Percentiles rank a stretch among this genome's conserved stretches.
Conservation (phyloP, 2,888 invertebrate species). For the Meandrusa payeni region DNA sequence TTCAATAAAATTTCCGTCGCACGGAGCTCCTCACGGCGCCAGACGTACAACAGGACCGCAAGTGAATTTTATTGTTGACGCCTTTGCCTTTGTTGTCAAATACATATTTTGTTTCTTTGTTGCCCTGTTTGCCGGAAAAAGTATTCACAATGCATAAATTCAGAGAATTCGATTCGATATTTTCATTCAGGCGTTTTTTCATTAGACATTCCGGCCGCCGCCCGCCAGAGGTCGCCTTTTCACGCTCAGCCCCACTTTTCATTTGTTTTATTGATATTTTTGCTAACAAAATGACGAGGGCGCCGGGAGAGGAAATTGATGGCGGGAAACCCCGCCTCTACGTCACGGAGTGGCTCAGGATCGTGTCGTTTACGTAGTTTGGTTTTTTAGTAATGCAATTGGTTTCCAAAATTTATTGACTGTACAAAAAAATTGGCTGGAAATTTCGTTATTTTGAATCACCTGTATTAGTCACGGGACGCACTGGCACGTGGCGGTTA, state of each 20-base stretch:
- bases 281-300: not conserved
- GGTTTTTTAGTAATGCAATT: not conserved
- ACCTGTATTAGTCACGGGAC: too few species aligned
- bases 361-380: not conserved
- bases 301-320: not conserved
- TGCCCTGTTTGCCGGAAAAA: conserved; percentile 2
- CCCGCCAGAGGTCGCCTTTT: conserved; percentile 2
- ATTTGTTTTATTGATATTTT: conserved; percentile 18
- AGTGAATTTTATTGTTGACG: not conserved
- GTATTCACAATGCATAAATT: conserved; percentile 17
- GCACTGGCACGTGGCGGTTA: too few species aligned
- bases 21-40: too few species aligned
- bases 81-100: conserved; percentile 16
- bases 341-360: not conserved
- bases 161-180: conserved; percentile 10
- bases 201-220: not conserved
- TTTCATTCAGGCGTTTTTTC: conserved; percentile 7
- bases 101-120: conserved; percentile 13
- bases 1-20: too few species aligned
- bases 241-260: conserved; percentile 10
- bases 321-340: not conserved
- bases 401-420: too few species aligned
- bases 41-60: too few species aligned
- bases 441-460: too few species aligned
- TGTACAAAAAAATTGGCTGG: too few species aligned